Percentiles rank a stretch among this genome's conserved stretches.
These are phyloP conservation scores for Miichthys miiuy DNA, from an alignment of 2,797 vertebrate species.

Conservation along the genomic window DNA sequence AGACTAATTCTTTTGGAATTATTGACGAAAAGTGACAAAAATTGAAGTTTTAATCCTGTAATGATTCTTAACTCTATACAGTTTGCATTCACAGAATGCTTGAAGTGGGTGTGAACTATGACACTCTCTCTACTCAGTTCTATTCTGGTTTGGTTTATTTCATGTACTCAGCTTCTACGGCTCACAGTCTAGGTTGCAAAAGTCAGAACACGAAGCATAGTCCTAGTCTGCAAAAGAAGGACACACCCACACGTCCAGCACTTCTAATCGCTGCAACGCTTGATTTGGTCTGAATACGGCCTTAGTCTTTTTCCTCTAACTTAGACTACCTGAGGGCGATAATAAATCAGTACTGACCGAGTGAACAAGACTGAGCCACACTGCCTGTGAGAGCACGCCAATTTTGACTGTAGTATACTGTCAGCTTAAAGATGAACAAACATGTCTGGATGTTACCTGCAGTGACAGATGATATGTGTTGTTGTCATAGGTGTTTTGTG, in stretches of 20 bases:
- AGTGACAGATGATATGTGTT: conserved; percentile 9
- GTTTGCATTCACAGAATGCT: neutral
- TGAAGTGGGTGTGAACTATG: neutral
- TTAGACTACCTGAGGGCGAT: neutral
- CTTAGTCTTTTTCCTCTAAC: neutral
- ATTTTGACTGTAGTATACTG: conserved; percentile 10
- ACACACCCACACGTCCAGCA: too few relatives aligned
- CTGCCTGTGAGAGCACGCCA: conserved; percentile 10
- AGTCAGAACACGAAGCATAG: too few relatives aligned
- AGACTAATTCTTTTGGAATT: neutral
- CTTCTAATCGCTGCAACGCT: too few relatives aligned
- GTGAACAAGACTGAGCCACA: neutral
- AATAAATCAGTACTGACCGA: too few relatives aligned
- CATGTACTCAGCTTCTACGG: too few relatives aligned
- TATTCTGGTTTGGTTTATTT: too few relatives aligned
- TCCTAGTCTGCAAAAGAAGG: too few relatives aligned
- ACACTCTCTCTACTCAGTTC: too few relatives aligned
- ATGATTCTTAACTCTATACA: neutral
- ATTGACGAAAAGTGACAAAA: neutral
- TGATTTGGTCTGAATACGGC: neutral
- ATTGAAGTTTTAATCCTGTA: neutral
- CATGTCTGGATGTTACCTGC: conserved; percentile 1
- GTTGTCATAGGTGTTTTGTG: neutral
- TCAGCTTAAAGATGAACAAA: conserved; percentile 5
- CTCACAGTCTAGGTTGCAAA: too few relatives aligned